These are phyloP conservation scores for Melieria picta DNA, from an alignment of 2,888 invertebrate species.

Conservation along the genomic window DNA sequence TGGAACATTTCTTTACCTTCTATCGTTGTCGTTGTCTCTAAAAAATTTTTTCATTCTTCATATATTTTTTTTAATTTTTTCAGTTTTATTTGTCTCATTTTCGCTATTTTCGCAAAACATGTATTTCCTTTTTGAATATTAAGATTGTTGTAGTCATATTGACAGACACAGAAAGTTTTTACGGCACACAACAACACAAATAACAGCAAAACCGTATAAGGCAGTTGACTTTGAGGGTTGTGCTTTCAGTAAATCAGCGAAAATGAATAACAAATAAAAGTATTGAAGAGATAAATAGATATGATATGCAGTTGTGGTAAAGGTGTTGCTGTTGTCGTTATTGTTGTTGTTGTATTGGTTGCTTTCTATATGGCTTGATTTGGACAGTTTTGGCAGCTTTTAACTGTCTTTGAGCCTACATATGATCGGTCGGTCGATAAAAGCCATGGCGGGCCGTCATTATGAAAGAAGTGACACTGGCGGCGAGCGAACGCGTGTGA, in stretches of 20 bases:
- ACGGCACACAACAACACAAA: slow-evolving; percentile 21
- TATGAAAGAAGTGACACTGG: slow-evolving; percentile 12
- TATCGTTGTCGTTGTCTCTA: not conserved
- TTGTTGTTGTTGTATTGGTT: slow-evolving; percentile 13
- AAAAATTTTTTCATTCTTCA: not conserved
- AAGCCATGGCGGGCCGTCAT: slow-evolving; percentile 9
- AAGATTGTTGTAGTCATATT: slow-evolving; percentile 44
- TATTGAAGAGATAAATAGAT: not conserved
- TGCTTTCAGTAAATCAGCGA: not conserved
- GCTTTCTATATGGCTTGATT: slow-evolving; percentile 20
- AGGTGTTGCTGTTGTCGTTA: not conserved
- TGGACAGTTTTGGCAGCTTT: slow-evolving; percentile 33
- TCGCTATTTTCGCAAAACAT: slow-evolving; percentile 47
- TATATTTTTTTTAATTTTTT: not conserved
- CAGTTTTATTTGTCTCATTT: too few species aligned
- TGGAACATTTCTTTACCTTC: slow-evolving; percentile 4
- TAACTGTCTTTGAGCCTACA: slow-evolving; percentile 37
- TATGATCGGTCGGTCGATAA: slow-evolving; percentile 30
- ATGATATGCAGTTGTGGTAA: not conserved
- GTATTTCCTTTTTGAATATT: slow-evolving; percentile 55
- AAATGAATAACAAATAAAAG: slow-evolving; percentile 1
- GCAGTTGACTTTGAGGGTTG: slow-evolving; percentile 57
- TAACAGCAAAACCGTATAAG: slow-evolving; percentile 53
- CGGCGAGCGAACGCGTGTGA: too few species aligned
- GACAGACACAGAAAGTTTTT: slow-evolving; percentile 48